Base-by-base conservation (phyloP, 2,113 vertebrate genomes). In the Candoia aspera region DNA sequence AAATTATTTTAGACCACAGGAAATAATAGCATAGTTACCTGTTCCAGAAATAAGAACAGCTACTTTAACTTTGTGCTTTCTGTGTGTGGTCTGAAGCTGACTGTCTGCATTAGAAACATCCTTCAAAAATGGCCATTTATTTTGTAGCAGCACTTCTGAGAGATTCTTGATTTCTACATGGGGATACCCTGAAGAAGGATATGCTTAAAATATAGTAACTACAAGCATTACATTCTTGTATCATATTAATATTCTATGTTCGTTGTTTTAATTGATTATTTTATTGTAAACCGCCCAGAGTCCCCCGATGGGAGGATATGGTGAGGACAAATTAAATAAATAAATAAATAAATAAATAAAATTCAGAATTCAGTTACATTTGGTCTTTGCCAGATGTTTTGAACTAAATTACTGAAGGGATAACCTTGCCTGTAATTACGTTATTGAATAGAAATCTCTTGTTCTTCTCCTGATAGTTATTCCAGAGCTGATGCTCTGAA, bases 41-140 rank as follows among this genome's bases (percentile, higher is more conserved):
- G 98, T 97, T 86, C 98, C 98, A 11, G 98, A 99, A 96, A 99
- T 97, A 6, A 99, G 98, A 89, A 99, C 98, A 0, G 97, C 98
- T 3, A 98, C 98, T 96, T 96, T 98, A 88, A 96, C 97, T 96
- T 96, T 97, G 2, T 73, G 98, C 92, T 23, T 96, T 60, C 59
- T 10, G n/a, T 88, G 96, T 6, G 59, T 92, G 13, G 12, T 84
- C 2, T 59, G 94, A 58, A 91, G 90, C 58, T 92, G 94, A 29
- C 33, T 87, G 49, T 94, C 26, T 0, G 24, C 59, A 15, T 3
- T 0, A 59, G 93, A 0, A 0, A 49, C 0, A 0, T n/a, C 92
- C 92, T 94, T 93, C 89, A 91, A 86, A 79, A 92, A 95, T 90
- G 90, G 96, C 73, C 91, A 88, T 87, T 90, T 94, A 90, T 94